Evolutionary conservation across 2,113 vertebrate genomes (phyloP).

Genomic region (Cardinalis cardinalis): DNA sequence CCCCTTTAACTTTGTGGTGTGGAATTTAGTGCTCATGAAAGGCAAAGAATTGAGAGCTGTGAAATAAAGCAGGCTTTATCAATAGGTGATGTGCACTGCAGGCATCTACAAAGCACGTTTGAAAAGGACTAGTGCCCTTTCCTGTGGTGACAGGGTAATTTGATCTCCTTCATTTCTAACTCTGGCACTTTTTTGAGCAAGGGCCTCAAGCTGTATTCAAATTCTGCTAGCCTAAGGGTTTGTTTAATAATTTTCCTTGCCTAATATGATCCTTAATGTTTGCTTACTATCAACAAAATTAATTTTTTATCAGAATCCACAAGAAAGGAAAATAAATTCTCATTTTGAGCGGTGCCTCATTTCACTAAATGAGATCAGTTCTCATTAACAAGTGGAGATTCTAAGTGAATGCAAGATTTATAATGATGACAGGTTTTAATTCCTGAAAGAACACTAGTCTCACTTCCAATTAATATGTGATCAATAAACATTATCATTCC

Average conservation of each 20-base stretch:
- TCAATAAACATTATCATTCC: neutral
- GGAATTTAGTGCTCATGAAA: conserved; percentile 78
- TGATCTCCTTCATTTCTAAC: conserved; percentile 72
- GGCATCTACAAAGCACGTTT: conserved; percentile 70
- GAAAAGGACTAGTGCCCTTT: conserved; percentile 69
- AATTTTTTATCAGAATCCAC: neutral
- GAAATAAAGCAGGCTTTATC: conserved; percentile 81
- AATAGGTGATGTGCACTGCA: conserved; percentile 75
- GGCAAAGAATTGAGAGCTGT: conserved; percentile 73
- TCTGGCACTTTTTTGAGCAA: conserved; percentile 60
- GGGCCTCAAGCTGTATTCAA: conserved; percentile 70
- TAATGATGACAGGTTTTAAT: neutral
- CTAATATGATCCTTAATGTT: conserved; percentile 51
- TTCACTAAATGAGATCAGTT: neutral
- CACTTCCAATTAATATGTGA: conserved; percentile 6
- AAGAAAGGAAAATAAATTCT: neutral
- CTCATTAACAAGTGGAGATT: neutral
- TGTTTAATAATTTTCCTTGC: conserved; percentile 63
- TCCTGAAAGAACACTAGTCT: conserved; percentile 9
- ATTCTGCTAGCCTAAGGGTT: conserved; percentile 46
- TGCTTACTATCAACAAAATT: conserved; percentile 59
- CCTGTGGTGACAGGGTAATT: conserved; percentile 76
- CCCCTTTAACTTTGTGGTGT: conserved; percentile 77
- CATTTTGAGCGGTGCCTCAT: neutral
- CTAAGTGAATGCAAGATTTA: neutral